phyloP scores from a whole-genome alignment of 1,140 invertebrate species.

The Nasonia vitripennis region DNA sequence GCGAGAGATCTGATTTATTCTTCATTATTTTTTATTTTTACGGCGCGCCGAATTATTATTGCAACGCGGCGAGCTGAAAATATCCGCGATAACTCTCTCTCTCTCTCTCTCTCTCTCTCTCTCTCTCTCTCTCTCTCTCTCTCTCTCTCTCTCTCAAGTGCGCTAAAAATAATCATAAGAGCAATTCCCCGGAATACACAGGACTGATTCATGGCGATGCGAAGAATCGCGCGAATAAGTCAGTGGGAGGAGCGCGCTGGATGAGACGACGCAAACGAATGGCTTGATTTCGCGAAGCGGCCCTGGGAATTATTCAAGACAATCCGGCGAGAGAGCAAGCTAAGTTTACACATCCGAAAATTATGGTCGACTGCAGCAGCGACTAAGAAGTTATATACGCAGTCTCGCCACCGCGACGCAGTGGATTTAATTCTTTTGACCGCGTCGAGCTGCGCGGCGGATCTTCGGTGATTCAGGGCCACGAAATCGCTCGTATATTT shows the following conservation, averaged over 20 bases:
- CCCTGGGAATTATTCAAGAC: slow-evolving; percentile 36
- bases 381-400: not conserved
- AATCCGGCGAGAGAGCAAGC: not conserved
- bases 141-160: not conserved
- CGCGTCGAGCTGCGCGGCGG: not conserved
- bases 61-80: too few species aligned
- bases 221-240: not conserved
- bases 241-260: not conserved
- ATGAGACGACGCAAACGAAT: slow-evolving; percentile 15
- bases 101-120: too few species aligned
- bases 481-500: not conserved
- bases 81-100: too few species aligned
- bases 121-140: too few species aligned
- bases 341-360: slow-evolving; percentile 42
- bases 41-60: too few species aligned
- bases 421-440: slow-evolving; percentile 36
- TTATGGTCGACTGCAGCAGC: not conserved
- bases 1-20: slow-evolving; percentile 17
- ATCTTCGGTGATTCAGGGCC: not conserved
- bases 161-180: slow-evolving; percentile 22
- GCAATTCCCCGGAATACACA: slow-evolving; percentile 6
- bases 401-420: not conserved
- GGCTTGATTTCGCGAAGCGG: slow-evolving; percentile 27
- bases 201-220: slow-evolving; percentile 6
- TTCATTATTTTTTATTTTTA: slow-evolving; percentile 23